Conservation (phyloP, 2,113 vertebrate genomes). For the Indicator maculatus region DNA sequence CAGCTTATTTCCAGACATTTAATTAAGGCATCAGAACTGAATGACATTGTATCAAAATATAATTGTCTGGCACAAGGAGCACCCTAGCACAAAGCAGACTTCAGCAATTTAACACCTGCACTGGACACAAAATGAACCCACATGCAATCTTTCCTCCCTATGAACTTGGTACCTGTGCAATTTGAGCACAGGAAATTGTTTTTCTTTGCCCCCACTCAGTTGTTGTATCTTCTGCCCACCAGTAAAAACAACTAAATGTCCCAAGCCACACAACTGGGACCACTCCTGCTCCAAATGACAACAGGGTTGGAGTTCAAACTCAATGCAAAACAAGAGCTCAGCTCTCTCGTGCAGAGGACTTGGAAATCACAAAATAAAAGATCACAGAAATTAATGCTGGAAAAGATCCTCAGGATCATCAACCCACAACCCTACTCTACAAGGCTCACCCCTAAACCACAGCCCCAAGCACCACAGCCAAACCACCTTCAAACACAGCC, state of each 20-base stretch:
- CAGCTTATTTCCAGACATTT: not conserved
- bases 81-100: not conserved
- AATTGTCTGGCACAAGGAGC: not conserved
- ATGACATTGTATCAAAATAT: not conserved
- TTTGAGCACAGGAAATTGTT: not conserved
- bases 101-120: not conserved
- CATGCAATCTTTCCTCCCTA: not conserved
- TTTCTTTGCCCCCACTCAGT: not conserved
- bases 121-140: not conserved
- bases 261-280: not conserved
- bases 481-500: no score
- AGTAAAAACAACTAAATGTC: not conserved
- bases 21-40: slow-evolving; percentile 31
- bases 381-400: no score
- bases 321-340: not conserved
- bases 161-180: not conserved
- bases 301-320: not conserved
- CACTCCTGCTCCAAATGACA: not conserved
- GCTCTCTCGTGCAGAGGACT: not conserved
- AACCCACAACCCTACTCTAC: no score
- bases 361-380: not conserved
- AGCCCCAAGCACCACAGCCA: no score
- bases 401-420: no score
- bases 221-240: not conserved
- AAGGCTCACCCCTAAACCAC: no score